phyloP scores from a whole-genome alignment of 2,888 invertebrate genomes.

The Rhodophaea formosa region DNA sequence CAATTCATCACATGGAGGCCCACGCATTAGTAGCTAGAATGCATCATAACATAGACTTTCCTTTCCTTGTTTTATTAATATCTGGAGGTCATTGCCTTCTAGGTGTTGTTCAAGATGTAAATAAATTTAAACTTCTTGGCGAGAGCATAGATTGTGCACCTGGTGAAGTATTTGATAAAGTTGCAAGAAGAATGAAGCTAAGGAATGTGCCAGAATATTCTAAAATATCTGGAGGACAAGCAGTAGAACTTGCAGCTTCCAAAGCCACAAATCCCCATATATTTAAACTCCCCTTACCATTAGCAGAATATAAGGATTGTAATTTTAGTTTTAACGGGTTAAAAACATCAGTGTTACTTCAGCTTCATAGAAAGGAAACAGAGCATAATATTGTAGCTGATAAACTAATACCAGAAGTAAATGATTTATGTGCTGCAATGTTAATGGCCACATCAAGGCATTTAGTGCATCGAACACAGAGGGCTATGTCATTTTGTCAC shows the following conservation, averaged over 20 bases:
- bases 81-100: slow-evolving; percentile 97
- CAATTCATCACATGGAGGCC: slow-evolving; percentile 99
- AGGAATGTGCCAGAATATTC: slow-evolving; percentile 88
- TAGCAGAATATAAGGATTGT: slow-evolving; percentile 87
- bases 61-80: slow-evolving; percentile 93
- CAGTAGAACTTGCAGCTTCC: slow-evolving; percentile 90
- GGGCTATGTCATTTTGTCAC: slow-evolving; percentile 90
- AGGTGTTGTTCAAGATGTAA: slow-evolving; percentile 87
- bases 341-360: slow-evolving; percentile 82
- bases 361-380: slow-evolving; percentile 82
- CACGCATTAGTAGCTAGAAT: slow-evolving; percentile 96
- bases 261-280: slow-evolving; percentile 84
- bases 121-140: slow-evolving; percentile 90
- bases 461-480: slow-evolving; percentile 90
- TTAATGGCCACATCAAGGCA: slow-evolving; percentile 88
- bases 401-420: slow-evolving; percentile 86
- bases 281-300: slow-evolving; percentile 84
- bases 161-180: slow-evolving; percentile 97
- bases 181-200: slow-evolving; percentile 91
- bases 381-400: slow-evolving; percentile 82
- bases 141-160: slow-evolving; percentile 92
- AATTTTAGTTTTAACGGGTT: slow-evolving; percentile 95
- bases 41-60: slow-evolving; percentile 87
- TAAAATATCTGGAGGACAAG: slow-evolving; percentile 89
- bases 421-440: slow-evolving; percentile 93